A percentile compares a stretch with the other conserved stretches of the same genome.
phyloP scores from a whole-genome alignment of 1,140 invertebrate genomes.

The Sinonovacula constricta region DNA sequence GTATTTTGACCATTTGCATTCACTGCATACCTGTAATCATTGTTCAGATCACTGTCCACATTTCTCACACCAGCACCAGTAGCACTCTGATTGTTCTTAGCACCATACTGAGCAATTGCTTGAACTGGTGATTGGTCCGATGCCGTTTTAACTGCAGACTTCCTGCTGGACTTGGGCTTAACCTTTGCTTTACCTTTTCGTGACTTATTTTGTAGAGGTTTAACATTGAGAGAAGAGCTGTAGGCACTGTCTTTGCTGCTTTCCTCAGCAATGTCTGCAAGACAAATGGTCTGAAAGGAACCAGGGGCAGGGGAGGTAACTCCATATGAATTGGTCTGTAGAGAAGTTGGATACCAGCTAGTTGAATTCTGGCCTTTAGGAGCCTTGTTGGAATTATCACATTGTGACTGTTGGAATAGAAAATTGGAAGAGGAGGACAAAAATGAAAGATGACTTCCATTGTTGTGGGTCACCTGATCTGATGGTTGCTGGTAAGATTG shows the following conservation, averaged over 20 bases:
- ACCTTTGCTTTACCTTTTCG: background rate
- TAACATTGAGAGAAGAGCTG: background rate
- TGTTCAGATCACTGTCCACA: background rate
- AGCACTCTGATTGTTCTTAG: background rate
- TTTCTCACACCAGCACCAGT: background rate
- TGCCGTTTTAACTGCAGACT: background rate
- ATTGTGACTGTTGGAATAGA: background rate
- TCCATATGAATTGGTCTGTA: background rate
- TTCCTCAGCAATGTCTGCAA: slow-evolving; percentile 30
- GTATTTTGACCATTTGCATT: too few relatives aligned
- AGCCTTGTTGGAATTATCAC: background rate
- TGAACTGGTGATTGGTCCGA: background rate
- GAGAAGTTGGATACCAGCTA: background rate
- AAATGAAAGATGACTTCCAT: too few relatives aligned
- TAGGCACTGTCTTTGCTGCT: background rate
- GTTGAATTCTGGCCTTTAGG: background rate
- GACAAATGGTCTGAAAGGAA: slow-evolving; percentile 18
- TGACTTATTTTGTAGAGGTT: background rate
- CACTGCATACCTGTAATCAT: too few relatives aligned
- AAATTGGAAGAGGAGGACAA: slow-evolving; percentile 21
- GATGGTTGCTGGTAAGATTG: background rate
- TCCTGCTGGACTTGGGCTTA: background rate
- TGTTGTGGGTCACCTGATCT: too few relatives aligned
- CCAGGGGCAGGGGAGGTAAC: background rate
- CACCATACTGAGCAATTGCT: background rate